These are phyloP conservation scores for Acanthacorydalis orientalis DNA, from an alignment of 2,888 invertebrate genomes.

Conservation along the genomic window DNA sequence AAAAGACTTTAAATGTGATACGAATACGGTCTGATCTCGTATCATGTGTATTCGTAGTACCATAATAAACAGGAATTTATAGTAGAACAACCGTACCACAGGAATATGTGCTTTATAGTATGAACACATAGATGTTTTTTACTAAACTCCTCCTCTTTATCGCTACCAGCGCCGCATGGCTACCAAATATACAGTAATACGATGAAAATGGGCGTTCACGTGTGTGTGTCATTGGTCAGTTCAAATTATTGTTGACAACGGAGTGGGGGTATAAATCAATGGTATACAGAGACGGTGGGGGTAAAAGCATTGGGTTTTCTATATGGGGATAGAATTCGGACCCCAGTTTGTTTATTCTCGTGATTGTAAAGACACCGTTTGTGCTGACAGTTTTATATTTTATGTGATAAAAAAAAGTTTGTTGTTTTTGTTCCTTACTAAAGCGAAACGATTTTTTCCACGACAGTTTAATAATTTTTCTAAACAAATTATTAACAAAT, in stretches of 20 bases:
- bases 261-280: slow-evolving; percentile 6
- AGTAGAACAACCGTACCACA: background rate
- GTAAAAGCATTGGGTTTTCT: background rate
- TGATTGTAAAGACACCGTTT: background rate
- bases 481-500: too few relatives aligned
- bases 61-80: background rate
- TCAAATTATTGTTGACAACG: slow-evolving; percentile 4
- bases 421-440: background rate
- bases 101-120: background rate
- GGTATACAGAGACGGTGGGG: background rate
- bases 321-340: background rate
- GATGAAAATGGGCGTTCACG: background rate
- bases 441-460: background rate
- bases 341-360: too few relatives aligned
- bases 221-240: slow-evolving; percentile 2
- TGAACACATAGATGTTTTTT: background rate
- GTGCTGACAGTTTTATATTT: background rate
- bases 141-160: background rate
- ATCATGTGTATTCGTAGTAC: background rate
- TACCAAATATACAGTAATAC: slow-evolving; percentile 2
- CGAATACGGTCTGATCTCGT: background rate
- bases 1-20: background rate
- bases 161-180: slow-evolving; percentile 2
- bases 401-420: background rate
- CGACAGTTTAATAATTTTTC: too few relatives aligned